Conservation (phyloP, 2,888 invertebrate genomes). For the Ophion ventricosus region DNA sequence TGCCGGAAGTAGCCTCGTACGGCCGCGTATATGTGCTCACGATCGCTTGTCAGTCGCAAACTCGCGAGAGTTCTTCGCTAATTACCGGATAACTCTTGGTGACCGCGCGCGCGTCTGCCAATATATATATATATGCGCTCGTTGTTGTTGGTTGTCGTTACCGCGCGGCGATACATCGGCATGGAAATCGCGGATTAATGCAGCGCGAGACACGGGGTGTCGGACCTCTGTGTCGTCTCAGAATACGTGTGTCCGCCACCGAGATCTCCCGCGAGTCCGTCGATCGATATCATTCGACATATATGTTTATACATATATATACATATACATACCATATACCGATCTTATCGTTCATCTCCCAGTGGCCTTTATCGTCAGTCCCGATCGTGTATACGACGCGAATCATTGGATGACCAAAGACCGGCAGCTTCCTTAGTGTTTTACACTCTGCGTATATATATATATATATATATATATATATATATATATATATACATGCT, state of each 20-base stretch:
- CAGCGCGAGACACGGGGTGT: slow-evolving; percentile 65
- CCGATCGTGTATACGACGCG: slow-evolving; percentile 63
- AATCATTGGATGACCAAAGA: slow-evolving; percentile 58
- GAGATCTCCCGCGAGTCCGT: slow-evolving; percentile 60
- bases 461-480: neutral
- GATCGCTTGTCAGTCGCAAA: slow-evolving; percentile 59
- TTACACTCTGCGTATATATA: neutral
- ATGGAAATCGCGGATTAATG: slow-evolving; percentile 48
- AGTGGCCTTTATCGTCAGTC: slow-evolving; percentile 59
- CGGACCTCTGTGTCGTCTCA: slow-evolving; percentile 64
- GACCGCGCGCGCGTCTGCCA: slow-evolving; percentile 8
- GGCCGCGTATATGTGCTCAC: neutral
- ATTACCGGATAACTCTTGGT: slow-evolving; percentile 76
- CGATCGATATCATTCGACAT: slow-evolving; percentile 69
- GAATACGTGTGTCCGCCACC: slow-evolving; percentile 55
- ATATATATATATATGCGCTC: slow-evolving; percentile 20
- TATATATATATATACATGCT: neutral
- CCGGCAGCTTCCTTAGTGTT: slow-evolving; percentile 58
- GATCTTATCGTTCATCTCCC: slow-evolving; percentile 65
- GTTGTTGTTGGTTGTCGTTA: slow-evolving; percentile 64
- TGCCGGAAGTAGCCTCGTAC: neutral
- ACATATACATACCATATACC: slow-evolving; percentile 22
- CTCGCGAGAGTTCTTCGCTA: slow-evolving; percentile 73
- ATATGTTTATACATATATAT: slow-evolving; percentile 17
- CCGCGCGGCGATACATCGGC: slow-evolving; percentile 64